phyloP scores from a whole-genome alignment of 2,888 invertebrate genomes.

The Epirrhoe tristata region DNA sequence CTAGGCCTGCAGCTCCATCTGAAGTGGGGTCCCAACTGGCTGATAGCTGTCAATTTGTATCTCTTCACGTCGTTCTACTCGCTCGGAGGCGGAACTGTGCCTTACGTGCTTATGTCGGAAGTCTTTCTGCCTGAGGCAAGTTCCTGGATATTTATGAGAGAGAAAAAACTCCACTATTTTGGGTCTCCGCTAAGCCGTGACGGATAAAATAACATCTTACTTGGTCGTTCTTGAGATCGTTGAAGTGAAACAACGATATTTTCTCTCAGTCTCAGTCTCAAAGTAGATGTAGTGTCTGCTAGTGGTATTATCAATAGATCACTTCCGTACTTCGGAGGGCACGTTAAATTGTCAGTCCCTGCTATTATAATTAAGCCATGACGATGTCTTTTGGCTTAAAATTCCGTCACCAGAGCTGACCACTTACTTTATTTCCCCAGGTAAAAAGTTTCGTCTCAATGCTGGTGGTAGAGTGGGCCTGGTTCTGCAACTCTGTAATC shows the following conservation, averaged over 20 bases:
- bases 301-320: too few relatives aligned
- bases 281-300: too few relatives aligned
- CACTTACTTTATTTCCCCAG: conserved; percentile 43
- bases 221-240: too few relatives aligned
- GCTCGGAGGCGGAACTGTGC: conserved; percentile 63
- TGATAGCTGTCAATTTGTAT: conserved; percentile 60
- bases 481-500: conserved; percentile 64
- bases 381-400: too few relatives aligned
- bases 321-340: too few relatives aligned
- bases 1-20: conserved; percentile 65
- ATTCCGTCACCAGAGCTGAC: too few relatives aligned
- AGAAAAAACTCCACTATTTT: too few relatives aligned
- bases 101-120: conserved; percentile 63
- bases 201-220: too few relatives aligned
- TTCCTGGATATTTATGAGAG: conserved; percentile 23
- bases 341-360: too few relatives aligned
- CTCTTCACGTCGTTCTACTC: conserved; percentile 55
- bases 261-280: too few relatives aligned
- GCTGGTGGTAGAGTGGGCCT: conserved; percentile 63
- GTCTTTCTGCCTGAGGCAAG: conserved; percentile 67
- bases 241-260: too few relatives aligned
- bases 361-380: too few relatives aligned
- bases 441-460: conserved; percentile 62
- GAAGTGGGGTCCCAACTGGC: conserved; percentile 62
- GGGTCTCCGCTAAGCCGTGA: background rate